Base-by-base conservation (phyloP, 2,888 invertebrate species). In the Onchidella celtica region DNA sequence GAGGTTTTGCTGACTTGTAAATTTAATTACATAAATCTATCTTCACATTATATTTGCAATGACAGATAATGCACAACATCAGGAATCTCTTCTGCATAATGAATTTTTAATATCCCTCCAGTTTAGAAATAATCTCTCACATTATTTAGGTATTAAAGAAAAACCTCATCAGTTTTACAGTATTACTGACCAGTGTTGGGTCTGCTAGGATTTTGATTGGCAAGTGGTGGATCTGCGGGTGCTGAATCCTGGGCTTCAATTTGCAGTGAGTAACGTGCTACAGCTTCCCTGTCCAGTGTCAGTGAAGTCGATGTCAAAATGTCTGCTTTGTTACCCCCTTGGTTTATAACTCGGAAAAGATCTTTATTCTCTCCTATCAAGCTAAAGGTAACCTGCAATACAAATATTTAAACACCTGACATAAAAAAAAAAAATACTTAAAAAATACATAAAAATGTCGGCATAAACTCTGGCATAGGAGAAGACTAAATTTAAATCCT, bases 181-280 rank as follows among this genome's bases (percentile, higher is more conserved):
- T 17, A 47, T 47, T 47, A 47, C 47, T 47, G 34, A 73, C 73
- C 73, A 17, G 0, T 36, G 36, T 73, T 73, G 21, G 73, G 73
- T 61, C 4, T 9, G 36, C 0, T 17, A 27, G 59, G 14, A 24
- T 73, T 36, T n/a, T n/a, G n/a, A 14, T 2, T 27, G n/a, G 34
- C 14, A 34, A 57, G 3, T 36, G 59, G 59, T 6, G 73, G 73
- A 32, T 55, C 36, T 61, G 34, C 24, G 3, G 73, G 73, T 1
- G 73, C 80, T 4, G 81, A 81, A 59, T 84, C 83, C 11, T 21
- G 29, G 21, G 81, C 83, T 6, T n/a, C 32, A 9, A 84, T 40
- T 17, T 21, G 17, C 2, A 84, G 2, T 21, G 27, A 21, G 59
- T 79, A 79, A 11, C 24, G 3, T 11, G 32, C 4, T 17, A 34